Evolutionary conservation across 64 coral and sea anemone genomes (phyloP), one percentile per base, ranked within the genome.

Genomic region (Catalaphyllia jardinei): DNA sequence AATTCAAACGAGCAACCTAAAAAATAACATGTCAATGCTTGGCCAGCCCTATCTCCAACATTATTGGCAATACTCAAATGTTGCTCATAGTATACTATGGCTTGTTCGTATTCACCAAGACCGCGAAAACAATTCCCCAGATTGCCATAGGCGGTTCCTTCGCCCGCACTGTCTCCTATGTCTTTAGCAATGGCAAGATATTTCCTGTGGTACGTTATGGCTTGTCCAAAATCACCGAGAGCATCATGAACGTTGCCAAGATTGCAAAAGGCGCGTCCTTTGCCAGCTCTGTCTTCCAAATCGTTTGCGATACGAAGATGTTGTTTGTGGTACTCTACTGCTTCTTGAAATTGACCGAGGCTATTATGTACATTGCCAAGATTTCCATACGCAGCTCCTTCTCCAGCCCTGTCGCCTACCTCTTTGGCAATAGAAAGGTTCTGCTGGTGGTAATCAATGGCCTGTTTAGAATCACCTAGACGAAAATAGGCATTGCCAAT

Each of bases 221-320:
- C 73, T 20, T 75, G 73, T 75, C 33, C 13, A 29, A 60, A n/a
- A 27, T 82, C 51, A 82, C 79, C 79, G 30, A 82, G 27, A n/a
- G 11, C 18, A 51, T 20, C 15, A 2, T 82, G 28, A 62, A 29
- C 31, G 10, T 10, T 29, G 52, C 79, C 79, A 17, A 82, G 79
- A 42, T 82, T 57, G 33, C 79, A 20, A 62, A 24, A 59, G 54
- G 79, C 79, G 9, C 10, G 8, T 62, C 79, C 79, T 64, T 82
- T 54, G 20, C 79, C 79, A 18, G 19, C 20, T 13, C 31, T 82
- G 79, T 82, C 54, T 1, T n/a, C n/a, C 2, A 59, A 24, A 11
- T 82, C 9, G 12, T 82, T 31, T 51, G 79, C 55, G 18, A 82
- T 62, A n/a, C 24, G 17, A 20, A 82, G 52, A 38, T 57, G 29